These are phyloP conservation scores for Ctenomys sociabilis DNA, from an alignment of 2,113 vertebrate species.

Conservation along the genomic window DNA sequence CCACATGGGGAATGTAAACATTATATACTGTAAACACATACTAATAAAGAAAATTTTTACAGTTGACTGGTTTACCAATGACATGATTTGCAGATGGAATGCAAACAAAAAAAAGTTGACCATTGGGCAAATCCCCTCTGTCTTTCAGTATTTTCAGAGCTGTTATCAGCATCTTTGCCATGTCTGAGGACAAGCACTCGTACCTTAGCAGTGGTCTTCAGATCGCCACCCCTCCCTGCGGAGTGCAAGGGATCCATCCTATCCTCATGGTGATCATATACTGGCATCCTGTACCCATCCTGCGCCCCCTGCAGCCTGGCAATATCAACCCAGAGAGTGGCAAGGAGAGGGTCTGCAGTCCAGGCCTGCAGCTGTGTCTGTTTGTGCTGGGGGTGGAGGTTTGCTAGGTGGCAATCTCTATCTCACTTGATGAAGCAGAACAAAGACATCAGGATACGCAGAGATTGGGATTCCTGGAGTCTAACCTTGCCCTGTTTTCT, in stretches of 20 bases:
- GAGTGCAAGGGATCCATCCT: not conserved
- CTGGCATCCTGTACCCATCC: not conserved
- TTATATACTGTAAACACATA: not conserved
- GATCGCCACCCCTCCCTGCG: not conserved
- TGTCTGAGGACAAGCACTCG: accelerated
- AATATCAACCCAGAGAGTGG: not conserved
- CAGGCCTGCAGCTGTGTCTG: not conserved
- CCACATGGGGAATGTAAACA: not conserved
- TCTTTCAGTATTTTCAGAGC: not conserved
- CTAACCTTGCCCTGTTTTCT: not conserved
- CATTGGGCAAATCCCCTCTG: not conserved
- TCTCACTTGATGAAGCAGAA: not conserved
- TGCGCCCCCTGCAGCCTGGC: not conserved
- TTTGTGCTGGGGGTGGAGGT: accelerated
- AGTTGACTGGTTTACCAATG: not conserved
- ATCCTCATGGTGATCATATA: not conserved
- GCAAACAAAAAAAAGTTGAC: not conserved
- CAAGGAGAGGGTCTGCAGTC: not conserved
- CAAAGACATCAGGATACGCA: not conserved
- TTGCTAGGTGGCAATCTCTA: accelerated
- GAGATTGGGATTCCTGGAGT: not conserved
- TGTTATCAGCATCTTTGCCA: not conserved
- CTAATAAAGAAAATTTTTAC: not conserved
- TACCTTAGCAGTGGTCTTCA: not conserved
- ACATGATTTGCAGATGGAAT: not conserved